Evolutionary conservation across 2,797 vertebrate species (phyloP).

Genomic region (Thalassophryne amazonica): DNA sequence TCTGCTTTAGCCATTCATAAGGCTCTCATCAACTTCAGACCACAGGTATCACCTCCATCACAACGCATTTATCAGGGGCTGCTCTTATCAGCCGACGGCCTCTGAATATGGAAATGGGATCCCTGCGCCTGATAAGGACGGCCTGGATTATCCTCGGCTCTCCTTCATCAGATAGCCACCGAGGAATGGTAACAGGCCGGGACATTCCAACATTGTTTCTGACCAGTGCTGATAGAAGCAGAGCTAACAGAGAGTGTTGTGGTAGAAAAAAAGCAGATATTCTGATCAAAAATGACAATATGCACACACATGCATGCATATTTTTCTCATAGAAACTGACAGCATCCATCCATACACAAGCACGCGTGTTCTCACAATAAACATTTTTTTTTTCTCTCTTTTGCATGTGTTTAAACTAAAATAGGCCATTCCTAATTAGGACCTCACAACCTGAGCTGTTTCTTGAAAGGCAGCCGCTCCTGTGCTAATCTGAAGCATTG

Average conservation of each 20-base stretch:
- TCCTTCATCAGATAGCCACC: conserved; percentile 87
- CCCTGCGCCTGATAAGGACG: conserved; percentile 89
- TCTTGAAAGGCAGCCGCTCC: conserved; percentile 76
- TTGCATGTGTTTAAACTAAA: conserved; percentile 67
- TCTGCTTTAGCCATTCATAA: conserved; percentile 65
- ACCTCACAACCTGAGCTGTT: conserved; percentile 75
- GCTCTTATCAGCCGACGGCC: conserved; percentile 87
- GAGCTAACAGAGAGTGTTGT: conserved; percentile 8
- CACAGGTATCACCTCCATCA: conserved; percentile 95
- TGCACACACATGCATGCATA: neutral
- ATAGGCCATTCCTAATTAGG: conserved; percentile 80
- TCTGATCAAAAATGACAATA: conserved; percentile 17
- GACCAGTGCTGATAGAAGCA: conserved; percentile 68
- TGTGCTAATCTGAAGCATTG: conserved; percentile 75
- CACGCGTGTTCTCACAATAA: conserved; percentile 32
- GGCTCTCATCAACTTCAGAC: conserved; percentile 86
- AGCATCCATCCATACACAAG: neutral
- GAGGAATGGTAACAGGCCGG: conserved; percentile 74
- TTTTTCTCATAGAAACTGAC: too few relatives aligned
- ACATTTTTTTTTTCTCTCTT: conserved; percentile 29
- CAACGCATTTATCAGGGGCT: conserved; percentile 93
- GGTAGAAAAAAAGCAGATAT: conserved; percentile 20
- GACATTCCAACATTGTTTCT: conserved; percentile 78
- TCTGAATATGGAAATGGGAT: conserved; percentile 99
- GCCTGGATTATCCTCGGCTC: conserved; percentile 89